Evolutionary conservation across 2,888 invertebrate genomes (phyloP).

Genomic region (Catocala nupta): DNA sequence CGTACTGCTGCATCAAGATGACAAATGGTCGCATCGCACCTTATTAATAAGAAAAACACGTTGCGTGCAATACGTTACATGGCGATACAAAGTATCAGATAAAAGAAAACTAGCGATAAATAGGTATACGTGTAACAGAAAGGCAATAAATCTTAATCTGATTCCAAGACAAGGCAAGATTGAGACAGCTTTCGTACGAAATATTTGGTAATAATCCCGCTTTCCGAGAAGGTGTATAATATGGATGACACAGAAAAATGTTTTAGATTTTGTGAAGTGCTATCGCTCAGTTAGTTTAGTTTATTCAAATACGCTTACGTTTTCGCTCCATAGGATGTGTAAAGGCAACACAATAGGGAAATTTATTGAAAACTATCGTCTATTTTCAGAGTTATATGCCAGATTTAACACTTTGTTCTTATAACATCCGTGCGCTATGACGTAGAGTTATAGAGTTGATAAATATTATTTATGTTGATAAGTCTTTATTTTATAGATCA

Average conservation of each 20-base stretch:
- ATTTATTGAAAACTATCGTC: slow-evolving; percentile 13
- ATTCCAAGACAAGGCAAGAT: slow-evolving; percentile 34
- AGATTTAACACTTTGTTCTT: slow-evolving; percentile 6
- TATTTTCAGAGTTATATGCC: slow-evolving; percentile 4
- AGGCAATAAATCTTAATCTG: slow-evolving; percentile 31
- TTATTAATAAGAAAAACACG: too few species aligned
- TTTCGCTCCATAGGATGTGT: slow-evolving; percentile 14
- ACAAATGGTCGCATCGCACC: too few species aligned
- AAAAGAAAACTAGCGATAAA: slow-evolving; percentile 15
- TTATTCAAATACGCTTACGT: slow-evolving; percentile 17
- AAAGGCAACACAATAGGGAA: slow-evolving; percentile 22
- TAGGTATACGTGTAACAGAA: slow-evolving; percentile 17
- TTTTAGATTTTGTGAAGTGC: slow-evolving; percentile 13
- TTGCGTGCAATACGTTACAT: not conserved
- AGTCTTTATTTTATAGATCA: too few species aligned
- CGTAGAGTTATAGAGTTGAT: too few species aligned
- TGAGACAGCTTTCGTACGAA: slow-evolving; percentile 31
- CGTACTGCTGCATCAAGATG: too few species aligned
- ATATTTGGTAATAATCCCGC: slow-evolving; percentile 24
- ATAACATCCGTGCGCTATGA: not conserved
- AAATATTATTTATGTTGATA: too few species aligned
- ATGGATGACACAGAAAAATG: not conserved
- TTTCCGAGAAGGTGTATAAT: slow-evolving; percentile 18
- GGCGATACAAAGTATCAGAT: not conserved
- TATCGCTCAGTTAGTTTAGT: slow-evolving; percentile 1